Conservation (phyloP, 2,888 invertebrate genomes). For the Tipula confusa region DNA sequence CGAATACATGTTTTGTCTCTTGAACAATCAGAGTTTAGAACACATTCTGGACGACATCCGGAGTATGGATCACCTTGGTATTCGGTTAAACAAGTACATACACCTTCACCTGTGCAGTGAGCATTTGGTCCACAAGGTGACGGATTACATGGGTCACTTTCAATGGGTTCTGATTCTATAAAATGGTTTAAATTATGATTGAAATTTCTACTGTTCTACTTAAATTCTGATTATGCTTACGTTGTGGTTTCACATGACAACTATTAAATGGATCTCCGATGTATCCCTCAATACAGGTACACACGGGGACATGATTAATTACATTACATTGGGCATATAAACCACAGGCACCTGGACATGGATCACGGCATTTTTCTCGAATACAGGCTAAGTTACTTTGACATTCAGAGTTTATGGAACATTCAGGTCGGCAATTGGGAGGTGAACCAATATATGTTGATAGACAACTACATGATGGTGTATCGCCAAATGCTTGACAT, state of each 20-base stretch:
- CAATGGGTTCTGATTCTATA: conserved; percentile 41
- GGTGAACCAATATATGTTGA: conserved; percentile 63
- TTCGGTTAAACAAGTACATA: conserved; percentile 57
- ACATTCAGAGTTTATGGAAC: conserved; percentile 66
- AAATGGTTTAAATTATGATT: conserved; percentile 41
- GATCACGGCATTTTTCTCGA: conserved; percentile 65
- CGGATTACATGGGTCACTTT: conserved; percentile 65
- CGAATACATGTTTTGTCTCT: conserved; percentile 57
- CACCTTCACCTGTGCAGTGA: conserved; percentile 59
- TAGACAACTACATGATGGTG: conserved; percentile 63
- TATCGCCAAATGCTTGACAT: conserved; percentile 55
- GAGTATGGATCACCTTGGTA: conserved; percentile 62
- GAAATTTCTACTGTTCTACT: conserved; percentile 36
- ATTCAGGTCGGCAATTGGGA: conserved; percentile 68
- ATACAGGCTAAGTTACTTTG: conserved; percentile 64
- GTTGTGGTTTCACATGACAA: conserved; percentile 54
- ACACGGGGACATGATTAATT: conserved; percentile 73
- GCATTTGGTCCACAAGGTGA: conserved; percentile 74
- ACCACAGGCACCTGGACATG: conserved; percentile 76
- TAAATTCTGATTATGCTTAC: conserved; percentile 39
- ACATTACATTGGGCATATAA: conserved; percentile 69
- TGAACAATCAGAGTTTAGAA: conserved; percentile 58
- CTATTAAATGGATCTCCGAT: conserved; percentile 70
- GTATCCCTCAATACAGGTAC: conserved; percentile 60
- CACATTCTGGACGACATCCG: conserved; percentile 64